Conservation (phyloP, 1,140 invertebrate species). For the Amphibalanus amphitrite region DNA sequence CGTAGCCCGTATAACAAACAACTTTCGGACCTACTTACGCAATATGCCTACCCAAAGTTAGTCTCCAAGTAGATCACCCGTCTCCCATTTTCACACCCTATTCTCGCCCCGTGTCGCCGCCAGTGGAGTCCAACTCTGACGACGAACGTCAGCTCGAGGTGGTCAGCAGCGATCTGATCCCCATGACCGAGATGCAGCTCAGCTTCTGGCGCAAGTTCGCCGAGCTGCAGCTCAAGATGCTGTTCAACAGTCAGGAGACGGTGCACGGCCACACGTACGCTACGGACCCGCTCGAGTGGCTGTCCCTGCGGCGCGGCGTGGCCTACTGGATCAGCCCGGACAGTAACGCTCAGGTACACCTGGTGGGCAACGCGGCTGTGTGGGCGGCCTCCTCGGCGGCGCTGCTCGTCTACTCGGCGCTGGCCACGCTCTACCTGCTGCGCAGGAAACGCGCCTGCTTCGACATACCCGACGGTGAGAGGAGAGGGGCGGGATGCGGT, state of each 20-base stretch:
- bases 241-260: conserved; percentile 54
- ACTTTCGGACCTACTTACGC: no score
- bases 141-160: neutral
- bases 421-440: conserved; percentile 60
- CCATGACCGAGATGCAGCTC: conserved; percentile 28
- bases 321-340: conserved; percentile 80
- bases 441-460: conserved; percentile 48
- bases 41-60: no score
- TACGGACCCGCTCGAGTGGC: conserved; percentile 78
- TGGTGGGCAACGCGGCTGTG: conserved; percentile 75
- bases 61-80: no score
- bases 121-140: neutral
- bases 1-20: no score
- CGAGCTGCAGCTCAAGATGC: conserved; percentile 86
- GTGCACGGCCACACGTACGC: conserved; percentile 83
- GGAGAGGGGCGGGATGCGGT: neutral
- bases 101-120: no score
- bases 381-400: conserved; percentile 62
- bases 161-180: neutral
- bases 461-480: conserved; percentile 42
- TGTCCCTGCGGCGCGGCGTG: conserved; percentile 67
- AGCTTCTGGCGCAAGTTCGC: conserved; percentile 78
- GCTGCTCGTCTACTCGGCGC: conserved; percentile 42
- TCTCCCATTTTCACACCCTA: no score
- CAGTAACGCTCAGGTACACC: conserved; percentile 80